A percentile compares a stretch with the other conserved stretches of the same genome.
These are phyloP conservation scores for Mythimna loreyi DNA, from an alignment of 2,888 invertebrate genomes.

Conservation along the genomic window DNA sequence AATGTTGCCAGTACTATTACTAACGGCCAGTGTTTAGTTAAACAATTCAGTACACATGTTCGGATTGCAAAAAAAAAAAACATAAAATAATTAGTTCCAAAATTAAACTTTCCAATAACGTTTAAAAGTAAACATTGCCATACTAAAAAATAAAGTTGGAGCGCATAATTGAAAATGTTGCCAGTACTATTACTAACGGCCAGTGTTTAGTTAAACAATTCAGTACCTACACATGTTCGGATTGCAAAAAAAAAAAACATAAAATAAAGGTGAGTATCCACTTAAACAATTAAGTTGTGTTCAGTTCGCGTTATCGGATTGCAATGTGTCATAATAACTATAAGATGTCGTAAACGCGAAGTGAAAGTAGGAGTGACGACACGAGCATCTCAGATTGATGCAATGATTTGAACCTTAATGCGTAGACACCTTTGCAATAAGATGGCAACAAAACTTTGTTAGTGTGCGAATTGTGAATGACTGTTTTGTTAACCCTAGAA, in stretches of 20 bases:
- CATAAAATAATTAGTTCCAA: conserved; percentile 39
- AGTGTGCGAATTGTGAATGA: not conserved
- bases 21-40: no score
- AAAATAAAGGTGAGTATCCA: not conserved
- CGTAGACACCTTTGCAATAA: conserved; percentile 7
- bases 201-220: not conserved
- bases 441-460: not conserved
- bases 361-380: conserved; percentile 68
- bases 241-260: conserved; percentile 1
- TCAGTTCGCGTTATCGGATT: not conserved
- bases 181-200: conserved; percentile 7
- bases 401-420: conserved; percentile 42
- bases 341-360: conserved; percentile 59
- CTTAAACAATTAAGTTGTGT: conserved; percentile 14
- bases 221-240: not conserved
- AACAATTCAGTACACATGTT: no score
- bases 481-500: no score
- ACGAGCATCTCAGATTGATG: conserved; percentile 54
- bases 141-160: conserved; percentile 26
- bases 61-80: no score
- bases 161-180: conserved; percentile 34
- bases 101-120: not conserved
- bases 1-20: no score
- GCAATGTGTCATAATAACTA: conserved; percentile 54
- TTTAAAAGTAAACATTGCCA: conserved; percentile 15